phyloP scores from a whole-genome alignment of 2,888 invertebrate species.

The Aleiodes alternator region DNA sequence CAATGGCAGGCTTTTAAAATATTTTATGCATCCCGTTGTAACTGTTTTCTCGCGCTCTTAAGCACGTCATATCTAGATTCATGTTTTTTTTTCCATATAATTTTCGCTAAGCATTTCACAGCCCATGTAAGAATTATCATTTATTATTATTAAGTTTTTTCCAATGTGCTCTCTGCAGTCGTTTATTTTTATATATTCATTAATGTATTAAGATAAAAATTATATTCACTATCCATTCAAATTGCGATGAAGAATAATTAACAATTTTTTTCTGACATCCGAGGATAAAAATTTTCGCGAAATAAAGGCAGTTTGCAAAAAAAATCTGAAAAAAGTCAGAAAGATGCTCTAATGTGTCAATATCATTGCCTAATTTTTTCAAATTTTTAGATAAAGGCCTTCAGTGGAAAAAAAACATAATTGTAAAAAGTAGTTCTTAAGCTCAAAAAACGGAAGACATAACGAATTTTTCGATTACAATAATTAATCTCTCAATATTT shows the following conservation, averaged over 20 bases:
- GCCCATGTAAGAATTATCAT: constrained; percentile 41
- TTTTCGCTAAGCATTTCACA: constrained; percentile 43
- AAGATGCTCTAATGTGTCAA: no score
- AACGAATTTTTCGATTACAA: no score
- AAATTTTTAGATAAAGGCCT: no score
- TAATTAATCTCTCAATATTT: no score
- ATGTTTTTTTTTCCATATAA: constrained; percentile 13
- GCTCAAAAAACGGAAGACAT: no score
- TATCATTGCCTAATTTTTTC: no score
- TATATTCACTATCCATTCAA: neutral
- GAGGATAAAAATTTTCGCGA: no score
- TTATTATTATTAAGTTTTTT: constrained; percentile 22
- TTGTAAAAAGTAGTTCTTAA: no score
- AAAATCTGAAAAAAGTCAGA: no score
- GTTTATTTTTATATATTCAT: constrained; percentile 15
- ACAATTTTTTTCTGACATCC: no score
- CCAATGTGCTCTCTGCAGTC: constrained; percentile 31
- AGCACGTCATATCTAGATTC: constrained; percentile 18
- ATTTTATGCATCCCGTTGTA: constrained; percentile 2
- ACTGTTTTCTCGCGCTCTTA: constrained; percentile 11
- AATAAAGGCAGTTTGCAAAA: no score
- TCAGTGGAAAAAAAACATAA: no score
- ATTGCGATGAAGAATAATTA: constrained; percentile 12
- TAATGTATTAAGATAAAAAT: constrained; percentile 8
- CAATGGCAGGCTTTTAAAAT: constrained; percentile 20